phyloP scores from a whole-genome alignment of 2,888 invertebrate species.

The Mayetiola destructor region DNA sequence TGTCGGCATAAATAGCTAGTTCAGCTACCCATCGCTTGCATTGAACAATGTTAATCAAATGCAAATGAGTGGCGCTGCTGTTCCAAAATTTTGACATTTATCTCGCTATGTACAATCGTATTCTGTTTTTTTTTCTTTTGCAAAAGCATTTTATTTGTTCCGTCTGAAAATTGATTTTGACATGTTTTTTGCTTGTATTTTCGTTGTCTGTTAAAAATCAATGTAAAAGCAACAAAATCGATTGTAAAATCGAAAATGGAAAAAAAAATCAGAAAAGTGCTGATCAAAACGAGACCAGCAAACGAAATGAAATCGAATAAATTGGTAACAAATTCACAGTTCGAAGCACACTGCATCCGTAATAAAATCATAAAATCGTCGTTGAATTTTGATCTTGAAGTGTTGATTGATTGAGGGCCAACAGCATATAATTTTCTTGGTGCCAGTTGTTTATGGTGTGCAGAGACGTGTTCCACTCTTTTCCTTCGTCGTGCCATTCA shows the following conservation, averaged over 20 bases:
- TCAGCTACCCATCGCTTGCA: not conserved
- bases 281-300: not conserved
- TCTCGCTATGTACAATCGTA: not conserved
- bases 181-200: not conserved
- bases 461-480: too few relatives aligned
- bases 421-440: slow-evolving; percentile 2
- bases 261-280: not conserved
- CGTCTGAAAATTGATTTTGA: not conserved
- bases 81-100: not conserved
- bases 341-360: not conserved
- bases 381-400: slow-evolving; percentile 4
- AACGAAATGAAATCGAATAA: slow-evolving; percentile 2
- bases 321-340: not conserved
- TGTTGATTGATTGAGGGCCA: slow-evolving; percentile 9
- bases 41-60: not conserved
- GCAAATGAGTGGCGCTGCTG: not conserved
- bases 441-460: not conserved
- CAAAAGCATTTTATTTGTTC: too few relatives aligned
- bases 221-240: not conserved
- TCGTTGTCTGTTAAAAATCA: not conserved
- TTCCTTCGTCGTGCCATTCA: too few relatives aligned
- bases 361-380: slow-evolving; percentile 7
- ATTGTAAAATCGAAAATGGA: not conserved
- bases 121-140: not conserved
- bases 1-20: too few relatives aligned